Percentiles rank a stretch among this genome's conserved stretches.
Evolutionary conservation across 2,888 invertebrate genomes (phyloP).

Genomic region (Rhimphoctona megacephalus): DNA sequence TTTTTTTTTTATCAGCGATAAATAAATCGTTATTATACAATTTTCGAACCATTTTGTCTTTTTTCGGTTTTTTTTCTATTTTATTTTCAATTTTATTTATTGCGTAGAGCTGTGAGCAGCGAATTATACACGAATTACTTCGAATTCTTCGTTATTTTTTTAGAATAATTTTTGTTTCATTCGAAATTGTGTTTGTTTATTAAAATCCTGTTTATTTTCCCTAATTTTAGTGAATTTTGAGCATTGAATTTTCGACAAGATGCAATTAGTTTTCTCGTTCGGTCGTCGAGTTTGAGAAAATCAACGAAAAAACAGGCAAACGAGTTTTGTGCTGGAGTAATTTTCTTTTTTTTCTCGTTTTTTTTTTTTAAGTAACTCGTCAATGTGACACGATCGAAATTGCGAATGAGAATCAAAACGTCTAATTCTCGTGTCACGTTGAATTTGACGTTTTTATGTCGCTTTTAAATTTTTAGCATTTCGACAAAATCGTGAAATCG

Average conservation of each 20-base stretch:
- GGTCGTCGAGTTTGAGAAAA: not conserved
- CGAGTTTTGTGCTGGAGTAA: conserved; percentile 21
- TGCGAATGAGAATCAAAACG: not conserved
- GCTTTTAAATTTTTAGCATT: not conserved
- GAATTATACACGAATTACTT: not conserved
- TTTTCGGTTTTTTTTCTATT: not conserved
- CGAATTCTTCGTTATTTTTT: not conserved
- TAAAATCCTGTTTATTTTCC: not conserved
- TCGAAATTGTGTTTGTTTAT: not conserved
- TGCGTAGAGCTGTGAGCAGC: not conserved
- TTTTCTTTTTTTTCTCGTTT: not conserved
- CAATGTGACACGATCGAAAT: not conserved
- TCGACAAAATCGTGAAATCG: not conserved
- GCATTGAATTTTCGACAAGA: not conserved
- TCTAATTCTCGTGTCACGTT: not conserved
- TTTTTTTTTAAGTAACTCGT: conserved; percentile 45
- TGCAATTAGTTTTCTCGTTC: not conserved
- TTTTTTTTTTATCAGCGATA: not conserved
- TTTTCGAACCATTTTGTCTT: not conserved
- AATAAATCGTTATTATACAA: not conserved
- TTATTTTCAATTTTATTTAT: not conserved
- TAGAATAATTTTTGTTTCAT: not conserved
- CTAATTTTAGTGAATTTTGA: not conserved
- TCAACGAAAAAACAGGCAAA: not conserved
- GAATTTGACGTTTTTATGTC: not conserved